Evolutionary conservation across 2,888 invertebrate genomes (phyloP).

Genomic region (Dicroscelio sp.): DNA sequence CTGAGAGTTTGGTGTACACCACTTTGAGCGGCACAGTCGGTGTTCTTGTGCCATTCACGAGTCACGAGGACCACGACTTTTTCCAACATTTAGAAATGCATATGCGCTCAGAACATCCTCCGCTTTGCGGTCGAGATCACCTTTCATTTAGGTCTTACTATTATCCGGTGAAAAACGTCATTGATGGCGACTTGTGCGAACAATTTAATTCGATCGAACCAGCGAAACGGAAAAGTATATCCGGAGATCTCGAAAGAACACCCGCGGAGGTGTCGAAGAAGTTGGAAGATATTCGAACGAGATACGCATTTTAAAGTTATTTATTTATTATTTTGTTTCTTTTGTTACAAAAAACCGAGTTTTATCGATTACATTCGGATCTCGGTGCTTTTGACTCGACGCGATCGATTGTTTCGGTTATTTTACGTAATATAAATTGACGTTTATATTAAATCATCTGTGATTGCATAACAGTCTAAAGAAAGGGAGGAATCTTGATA

Average conservation of each 20-base stretch:
- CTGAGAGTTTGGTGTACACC: constrained; percentile 97
- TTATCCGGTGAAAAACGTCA: constrained; percentile 99
- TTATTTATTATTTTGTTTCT: constrained; percentile 32
- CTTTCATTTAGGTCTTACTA: constrained; percentile 99
- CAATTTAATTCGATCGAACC: constrained; percentile 99
- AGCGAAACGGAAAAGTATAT: constrained; percentile 98
- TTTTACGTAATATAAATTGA: too few species aligned
- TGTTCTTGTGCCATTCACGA: constrained; percentile 98
- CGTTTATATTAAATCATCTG: too few species aligned
- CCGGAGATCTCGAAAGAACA: constrained; percentile 98
- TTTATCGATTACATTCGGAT: background rate
- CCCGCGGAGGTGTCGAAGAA: constrained; percentile 99
- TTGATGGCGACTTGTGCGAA: constrained; percentile 99
- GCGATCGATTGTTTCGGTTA: too few species aligned
- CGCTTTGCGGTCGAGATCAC: constrained; percentile 99
- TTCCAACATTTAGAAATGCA: constrained; percentile 99
- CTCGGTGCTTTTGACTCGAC: background rate
- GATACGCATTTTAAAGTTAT: constrained; percentile 98
- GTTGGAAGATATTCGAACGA: constrained; percentile 99
- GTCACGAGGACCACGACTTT: constrained; percentile 99
- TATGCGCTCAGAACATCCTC: constrained; percentile 99
- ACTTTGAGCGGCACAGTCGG: constrained; percentile 98
- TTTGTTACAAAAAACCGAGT: background rate
- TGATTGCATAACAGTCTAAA: too few species aligned
- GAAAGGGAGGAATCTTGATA: too few species aligned